These are phyloP conservation scores for Lipophrys pholis DNA, from an alignment of 2,113 vertebrate genomes.

Conservation along the genomic window DNA sequence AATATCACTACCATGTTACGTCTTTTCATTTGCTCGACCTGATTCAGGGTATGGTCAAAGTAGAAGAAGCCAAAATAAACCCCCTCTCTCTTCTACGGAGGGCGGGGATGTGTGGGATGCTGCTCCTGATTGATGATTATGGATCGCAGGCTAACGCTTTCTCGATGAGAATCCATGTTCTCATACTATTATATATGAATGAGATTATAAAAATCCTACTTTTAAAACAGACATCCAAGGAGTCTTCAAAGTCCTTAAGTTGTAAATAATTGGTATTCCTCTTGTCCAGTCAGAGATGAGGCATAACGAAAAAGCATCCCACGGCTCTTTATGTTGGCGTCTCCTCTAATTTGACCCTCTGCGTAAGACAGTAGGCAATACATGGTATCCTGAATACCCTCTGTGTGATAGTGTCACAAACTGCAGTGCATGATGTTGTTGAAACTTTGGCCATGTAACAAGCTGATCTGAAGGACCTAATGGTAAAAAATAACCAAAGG, in stretches of 20 bases:
- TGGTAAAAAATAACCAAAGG: slow-evolving; percentile 74
- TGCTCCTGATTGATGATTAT: slow-evolving; percentile 24
- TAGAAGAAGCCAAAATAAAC: slow-evolving; percentile 39
- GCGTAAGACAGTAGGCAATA: slow-evolving; percentile 44
- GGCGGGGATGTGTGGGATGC: slow-evolving; percentile 41
- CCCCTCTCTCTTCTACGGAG: neutral
- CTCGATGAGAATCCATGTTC: slow-evolving; percentile 18
- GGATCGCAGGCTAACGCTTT: slow-evolving; percentile 10
- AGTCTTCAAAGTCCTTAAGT: slow-evolving; percentile 1
- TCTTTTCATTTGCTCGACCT: slow-evolving; percentile 54
- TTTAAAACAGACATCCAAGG: neutral
- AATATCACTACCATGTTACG: slow-evolving; percentile 47
- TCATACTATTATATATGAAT: neutral
- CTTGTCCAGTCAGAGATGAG: slow-evolving; percentile 14
- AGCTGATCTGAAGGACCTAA: slow-evolving; percentile 65
- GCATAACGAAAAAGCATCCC: slow-evolving; percentile 29
- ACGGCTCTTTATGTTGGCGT: slow-evolving; percentile 25
- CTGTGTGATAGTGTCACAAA: slow-evolving; percentile 58
- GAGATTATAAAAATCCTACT: slow-evolving; percentile 5
- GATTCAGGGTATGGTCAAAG: slow-evolving; percentile 66
- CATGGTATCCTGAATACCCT: slow-evolving; percentile 34
- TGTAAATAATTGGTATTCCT: slow-evolving; percentile 8
- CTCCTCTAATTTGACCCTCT: slow-evolving; percentile 62
- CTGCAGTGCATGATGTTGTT: slow-evolving; percentile 66
- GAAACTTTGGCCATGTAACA: slow-evolving; percentile 47